Conservation (phyloP, 30 jellyfish, hydroid and myxozoan genomes). For the Nemopilema nomurai region DNA sequence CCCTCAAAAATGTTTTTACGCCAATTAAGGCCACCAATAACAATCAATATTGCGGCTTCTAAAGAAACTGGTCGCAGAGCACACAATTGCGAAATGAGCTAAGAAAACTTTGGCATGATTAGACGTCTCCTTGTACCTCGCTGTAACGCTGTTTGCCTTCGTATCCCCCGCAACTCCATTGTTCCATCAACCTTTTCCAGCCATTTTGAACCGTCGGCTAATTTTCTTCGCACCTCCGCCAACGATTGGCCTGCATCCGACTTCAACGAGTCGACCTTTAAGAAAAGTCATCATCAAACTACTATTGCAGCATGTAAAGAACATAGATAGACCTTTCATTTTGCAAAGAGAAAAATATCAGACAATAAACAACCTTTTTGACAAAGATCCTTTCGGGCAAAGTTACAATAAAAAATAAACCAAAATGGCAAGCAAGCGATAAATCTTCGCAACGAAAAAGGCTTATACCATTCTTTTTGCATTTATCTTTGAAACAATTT, state of each 20-base stretch:
- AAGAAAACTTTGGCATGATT: no score
- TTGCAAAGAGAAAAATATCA: background rate
- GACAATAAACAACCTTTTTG: no score
- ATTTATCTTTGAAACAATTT: slow-evolving; percentile 59
- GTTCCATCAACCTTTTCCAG: slow-evolving; percentile 39
- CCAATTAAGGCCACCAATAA: no score
- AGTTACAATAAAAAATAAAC: no score
- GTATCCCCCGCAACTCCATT: slow-evolving; percentile 67
- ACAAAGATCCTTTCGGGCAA: no score
- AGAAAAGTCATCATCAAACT: background rate
- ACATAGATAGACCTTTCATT: background rate
- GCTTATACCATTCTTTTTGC: slow-evolving; percentile 70
- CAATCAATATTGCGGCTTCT: no score
- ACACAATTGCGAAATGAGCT: background rate
- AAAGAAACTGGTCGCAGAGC: no score
- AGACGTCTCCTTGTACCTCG: slow-evolving; percentile 70
- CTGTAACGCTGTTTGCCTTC: slow-evolving; percentile 85
- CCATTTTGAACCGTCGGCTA: slow-evolving; percentile 46
- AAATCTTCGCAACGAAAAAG: background rate
- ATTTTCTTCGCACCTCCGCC: slow-evolving; percentile 80
- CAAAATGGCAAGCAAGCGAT: no score
- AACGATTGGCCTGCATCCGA: slow-evolving; percentile 93
- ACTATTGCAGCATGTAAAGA: background rate
- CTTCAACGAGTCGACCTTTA: slow-evolving; percentile 81
- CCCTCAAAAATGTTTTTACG: no score